A percentile compares a stretch with the other conserved stretches of the same genome.
phyloP scores from a whole-genome alignment of 2,888 invertebrate genomes.

The Caenorhabditis sulstoni region DNA sequence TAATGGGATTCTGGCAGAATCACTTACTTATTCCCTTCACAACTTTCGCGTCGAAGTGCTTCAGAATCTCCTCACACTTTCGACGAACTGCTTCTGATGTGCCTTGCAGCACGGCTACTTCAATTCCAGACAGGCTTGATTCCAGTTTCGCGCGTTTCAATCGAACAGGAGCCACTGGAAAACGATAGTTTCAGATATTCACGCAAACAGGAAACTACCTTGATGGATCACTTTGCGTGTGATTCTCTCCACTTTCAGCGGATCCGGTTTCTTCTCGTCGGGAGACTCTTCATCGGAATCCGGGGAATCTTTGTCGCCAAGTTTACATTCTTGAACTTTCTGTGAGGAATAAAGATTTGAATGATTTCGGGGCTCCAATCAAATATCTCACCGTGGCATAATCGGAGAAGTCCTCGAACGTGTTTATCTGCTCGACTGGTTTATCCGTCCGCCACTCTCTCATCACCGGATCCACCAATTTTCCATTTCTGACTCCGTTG shows the following conservation, averaged over 20 bases:
- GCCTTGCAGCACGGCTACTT: slow-evolving; percentile 57
- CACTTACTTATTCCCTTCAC: slow-evolving; percentile 68
- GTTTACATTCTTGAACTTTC: slow-evolving; percentile 53
- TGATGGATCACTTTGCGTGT: slow-evolving; percentile 49
- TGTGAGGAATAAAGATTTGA: slow-evolving; percentile 22
- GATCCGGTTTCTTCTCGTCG: slow-evolving; percentile 40
- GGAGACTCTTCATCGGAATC: slow-evolving; percentile 21
- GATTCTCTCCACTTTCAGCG: slow-evolving; percentile 31
- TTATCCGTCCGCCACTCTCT: slow-evolving; percentile 72
- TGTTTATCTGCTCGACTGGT: slow-evolving; percentile 67
- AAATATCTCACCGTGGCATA: slow-evolving; percentile 61
- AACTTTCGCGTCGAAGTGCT: slow-evolving; percentile 66
- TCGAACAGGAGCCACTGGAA: slow-evolving; percentile 22
- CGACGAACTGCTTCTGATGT: slow-evolving; percentile 49
- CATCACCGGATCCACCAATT: slow-evolving; percentile 76
- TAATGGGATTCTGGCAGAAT: not conserved
- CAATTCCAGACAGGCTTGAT: slow-evolving; percentile 42
- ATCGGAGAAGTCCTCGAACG: slow-evolving; percentile 63
- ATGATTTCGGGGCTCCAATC: not conserved
- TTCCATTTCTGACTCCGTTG: slow-evolving; percentile 74
- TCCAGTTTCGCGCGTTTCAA: slow-evolving; percentile 48
- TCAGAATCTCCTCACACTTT: slow-evolving; percentile 67
- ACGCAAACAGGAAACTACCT: too few relatives aligned
- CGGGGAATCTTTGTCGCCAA: slow-evolving; percentile 27
- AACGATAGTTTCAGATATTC: too few relatives aligned